Evolutionary conservation across 2,797 vertebrate species (phyloP), one percentile per base, ranked within the genome.

Genomic region (Numenius phaeopus): DNA sequence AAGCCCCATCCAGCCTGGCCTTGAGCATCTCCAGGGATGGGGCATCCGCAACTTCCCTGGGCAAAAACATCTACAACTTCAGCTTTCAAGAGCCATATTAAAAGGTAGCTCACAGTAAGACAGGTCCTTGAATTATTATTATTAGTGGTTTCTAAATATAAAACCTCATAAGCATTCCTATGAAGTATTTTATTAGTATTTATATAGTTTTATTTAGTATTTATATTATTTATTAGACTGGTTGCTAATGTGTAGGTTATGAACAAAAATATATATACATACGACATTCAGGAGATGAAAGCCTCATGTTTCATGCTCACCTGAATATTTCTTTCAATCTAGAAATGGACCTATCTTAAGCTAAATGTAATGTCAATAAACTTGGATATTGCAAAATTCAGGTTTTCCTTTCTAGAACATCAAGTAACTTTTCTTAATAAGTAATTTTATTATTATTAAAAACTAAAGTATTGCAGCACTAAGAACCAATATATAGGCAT

Each of bases 251-350:
- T 1, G 12, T 17, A 27, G 3, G 9, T 67, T 30, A 52, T 0
- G 0, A 78, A 69, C 46, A 75, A 44, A 70, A 70, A 34, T 7
- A 66, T 0, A 70, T 0, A 20, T 3, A 29, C 2, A 9, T 5
- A 5, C 0, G 17, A 39, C 57, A 64, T 61, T 30, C 55, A 55
- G 58, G 39, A 81, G 30, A 59, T 59, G 3, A 81, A 85, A 52
- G 15, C 13, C 2, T 64, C n/a, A 2, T 32, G 8, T 64, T 75
- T 59, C 72, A 64, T 4, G 4, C 30, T 81, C 42, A 72, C 14
- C 5, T 24, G 3, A 49, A 1, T 44, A n/a, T 27, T 70, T 32
- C 19, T 34, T 66, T 54, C 57, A 52, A 16, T 15, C 14, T 32
- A 78, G 21, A 77, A 87, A 72, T 3, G 2, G 10, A 42, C n/a